These are phyloP conservation scores for Amphiprion clarkii DNA, from an alignment of 2,797 vertebrate genomes.

Conservation along the genomic window DNA sequence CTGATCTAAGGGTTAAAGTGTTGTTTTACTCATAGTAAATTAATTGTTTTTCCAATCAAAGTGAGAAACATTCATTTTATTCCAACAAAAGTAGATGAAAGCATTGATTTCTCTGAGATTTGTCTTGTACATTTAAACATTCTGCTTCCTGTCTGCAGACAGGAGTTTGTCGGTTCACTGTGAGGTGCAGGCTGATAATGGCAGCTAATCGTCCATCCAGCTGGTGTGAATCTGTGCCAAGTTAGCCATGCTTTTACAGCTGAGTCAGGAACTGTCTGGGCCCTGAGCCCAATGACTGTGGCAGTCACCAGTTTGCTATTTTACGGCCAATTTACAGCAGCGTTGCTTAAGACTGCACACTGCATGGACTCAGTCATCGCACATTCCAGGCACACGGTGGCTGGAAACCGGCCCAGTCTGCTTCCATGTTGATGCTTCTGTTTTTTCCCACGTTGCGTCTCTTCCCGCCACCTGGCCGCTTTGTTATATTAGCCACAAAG, in stretches of 20 bases:
- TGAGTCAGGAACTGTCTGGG: slow-evolving; percentile 66
- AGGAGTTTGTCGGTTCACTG: neutral
- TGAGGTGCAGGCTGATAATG: slow-evolving; percentile 23
- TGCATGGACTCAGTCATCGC: slow-evolving; percentile 36
- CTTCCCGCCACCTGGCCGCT: slow-evolving; percentile 43
- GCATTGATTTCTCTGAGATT: neutral
- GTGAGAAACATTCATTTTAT: no score
- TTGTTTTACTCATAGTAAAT: no score
- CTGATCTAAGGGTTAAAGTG: no score
- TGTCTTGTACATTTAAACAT: neutral
- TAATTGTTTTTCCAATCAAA: no score
- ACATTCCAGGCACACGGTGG: slow-evolving; percentile 44
- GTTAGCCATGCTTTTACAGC: slow-evolving; percentile 56
- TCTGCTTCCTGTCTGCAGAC: neutral
- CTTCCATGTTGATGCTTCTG: slow-evolving; percentile 29
- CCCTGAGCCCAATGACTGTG: slow-evolving; percentile 49
- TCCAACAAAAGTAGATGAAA: neutral
- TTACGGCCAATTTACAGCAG: slow-evolving; percentile 62
- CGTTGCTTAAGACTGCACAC: slow-evolving; percentile 44
- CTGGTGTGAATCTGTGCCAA: slow-evolving; percentile 47
- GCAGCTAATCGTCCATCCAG: slow-evolving; percentile 36
- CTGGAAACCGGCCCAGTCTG: slow-evolving; percentile 47
- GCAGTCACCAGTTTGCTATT: slow-evolving; percentile 50
- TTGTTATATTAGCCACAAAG: slow-evolving; percentile 39
- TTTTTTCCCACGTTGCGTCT: slow-evolving; percentile 25